Base-by-base conservation (phyloP, 2,797 vertebrate species). In the Momotus momota region DNA sequence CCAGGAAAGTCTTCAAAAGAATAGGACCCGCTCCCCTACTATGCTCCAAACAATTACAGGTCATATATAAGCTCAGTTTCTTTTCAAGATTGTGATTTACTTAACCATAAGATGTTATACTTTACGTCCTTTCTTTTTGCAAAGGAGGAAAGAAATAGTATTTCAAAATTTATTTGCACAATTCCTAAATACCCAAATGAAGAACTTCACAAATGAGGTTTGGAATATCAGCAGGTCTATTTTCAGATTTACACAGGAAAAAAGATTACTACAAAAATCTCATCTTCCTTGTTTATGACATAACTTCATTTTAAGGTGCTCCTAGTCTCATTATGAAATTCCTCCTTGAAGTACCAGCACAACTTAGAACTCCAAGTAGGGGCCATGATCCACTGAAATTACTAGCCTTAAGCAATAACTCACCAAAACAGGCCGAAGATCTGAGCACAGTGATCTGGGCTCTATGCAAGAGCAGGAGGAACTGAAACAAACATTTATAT, bases 221-320 rank as follows among this genome's bases (percentile, higher is more conserved):
- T 1, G 0, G 6, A 48, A 4, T 0, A 0, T 7, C 31, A 26
- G 2, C 0, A 0, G 9, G 3, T 62, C 31, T 52, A 3, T 57
- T 89, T 64, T 58, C 45, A 73, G 9, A 64, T 70, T 81, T 35
- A 57, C 14, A 40, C 10, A 52, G 10, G 7, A 75, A 86, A 51
- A 1, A 43, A 22, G 7, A 20, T 21, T 35, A n/a, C 5, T 10
- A 38, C 12, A 38, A 84, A 86, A 65, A 83, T 25, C 6, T 54
- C 22, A 49, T 26, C 27, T 58, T 60, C 11, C 19, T 74, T 45
- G 4, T 71, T 87, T 75, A 61, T 9, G 5, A 25, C 35, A 41
- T 26, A 80, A 29, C n/a, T 29, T 41, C 2, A n/a, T 78, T 60
- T 81, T 40, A 81, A 55, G 9, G 4, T 23, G 22, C 2, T 21